Base-by-base conservation (phyloP, 2,113 vertebrate species). In the Oryzias melastigma region DNA sequence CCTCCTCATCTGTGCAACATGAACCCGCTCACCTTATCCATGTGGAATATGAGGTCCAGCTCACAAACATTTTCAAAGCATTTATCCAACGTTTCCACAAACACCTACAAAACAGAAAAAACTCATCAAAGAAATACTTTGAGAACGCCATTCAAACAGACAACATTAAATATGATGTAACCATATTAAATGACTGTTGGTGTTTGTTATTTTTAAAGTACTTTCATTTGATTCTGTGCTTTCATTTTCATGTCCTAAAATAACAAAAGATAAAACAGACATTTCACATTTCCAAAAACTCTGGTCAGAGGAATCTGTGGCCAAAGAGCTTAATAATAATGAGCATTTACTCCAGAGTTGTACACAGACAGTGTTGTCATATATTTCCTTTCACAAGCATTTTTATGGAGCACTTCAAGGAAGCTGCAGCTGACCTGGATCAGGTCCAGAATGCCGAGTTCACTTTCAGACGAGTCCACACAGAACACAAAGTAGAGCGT, bases 41-140 rank as follows among this genome's bases (percentile, higher is more conserved):
- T 95, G 84, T 98, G 95, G 75, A 98, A 98, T 81, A 97, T 97
- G 78, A 98, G 93, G 82, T 98, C 96, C 86, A 97, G 85, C 3
- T 98, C 96, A 72, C 95, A 97, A 52, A 97, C 95, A 0, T 97
- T 98, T 85, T 98, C 95, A 58, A 98, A 98, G 87, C 95, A 97
- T 81, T 98, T 98, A 83, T 98, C 95, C 89, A 98, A 81, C 0
- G 96, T 98, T 85, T 97, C 96, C 88, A 97, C 95, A 70, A 97
- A 98, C 63, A 98, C 96, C 96, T 98, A 77, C 16, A 68, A 25
- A 52, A 61, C 27, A 76, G 0, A 24, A 70, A 4, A 7, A 46
- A 56, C 7, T 14, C 0, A 46, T 50, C 22, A 19, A 22, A 44
- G 12, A 27, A 27, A 27, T 27, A 27, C 5, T 27, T 5, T 7